These are phyloP conservation scores for Cepaea nemoralis DNA, from an alignment of 1,140 invertebrate genomes.

Conservation along the genomic window DNA sequence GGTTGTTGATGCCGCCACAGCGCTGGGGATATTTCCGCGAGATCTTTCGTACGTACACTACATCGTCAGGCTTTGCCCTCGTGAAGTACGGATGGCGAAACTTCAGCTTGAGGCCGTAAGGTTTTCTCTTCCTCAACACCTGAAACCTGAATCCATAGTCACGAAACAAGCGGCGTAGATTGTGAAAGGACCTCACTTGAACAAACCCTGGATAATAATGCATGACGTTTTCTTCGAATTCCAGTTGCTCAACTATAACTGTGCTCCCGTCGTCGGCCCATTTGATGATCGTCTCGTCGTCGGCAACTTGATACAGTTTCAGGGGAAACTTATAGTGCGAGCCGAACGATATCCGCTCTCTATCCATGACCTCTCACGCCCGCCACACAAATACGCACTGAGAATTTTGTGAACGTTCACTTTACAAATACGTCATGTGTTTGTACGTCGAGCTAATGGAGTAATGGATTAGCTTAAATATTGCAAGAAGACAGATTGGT, in stretches of 20 bases:
- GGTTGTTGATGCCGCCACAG: too few relatives aligned
- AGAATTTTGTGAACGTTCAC: not conserved
- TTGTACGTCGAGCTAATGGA: not conserved
- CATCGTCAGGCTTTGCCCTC: conserved; percentile 38
- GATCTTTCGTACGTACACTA: conserved; percentile 48
- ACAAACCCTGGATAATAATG: conserved; percentile 60
- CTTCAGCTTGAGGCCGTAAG: conserved; percentile 41
- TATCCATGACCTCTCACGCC: not conserved
- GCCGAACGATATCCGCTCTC: conserved; percentile 29
- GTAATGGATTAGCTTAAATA: not conserved
- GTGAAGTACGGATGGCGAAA: conserved; percentile 57
- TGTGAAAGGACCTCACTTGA: conserved; percentile 57
- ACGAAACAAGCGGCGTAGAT: conserved; percentile 57
- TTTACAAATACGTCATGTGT: not conserved
- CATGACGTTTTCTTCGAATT: conserved; percentile 56
- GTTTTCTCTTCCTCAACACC: conserved; percentile 41
- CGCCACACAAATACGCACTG: not conserved
- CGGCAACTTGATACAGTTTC: conserved; percentile 60
- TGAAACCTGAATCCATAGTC: conserved; percentile 61
- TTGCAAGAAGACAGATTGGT: not conserved
- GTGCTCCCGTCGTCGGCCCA: conserved; percentile 53
- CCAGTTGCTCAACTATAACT: conserved; percentile 50
- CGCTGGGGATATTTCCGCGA: too few relatives aligned
- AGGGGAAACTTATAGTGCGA: conserved; percentile 54
- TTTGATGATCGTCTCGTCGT: conserved; percentile 54